These are phyloP conservation scores for Seriola quinqueradiata DNA, from an alignment of 2,113 vertebrate genomes.

Conservation along the genomic window DNA sequence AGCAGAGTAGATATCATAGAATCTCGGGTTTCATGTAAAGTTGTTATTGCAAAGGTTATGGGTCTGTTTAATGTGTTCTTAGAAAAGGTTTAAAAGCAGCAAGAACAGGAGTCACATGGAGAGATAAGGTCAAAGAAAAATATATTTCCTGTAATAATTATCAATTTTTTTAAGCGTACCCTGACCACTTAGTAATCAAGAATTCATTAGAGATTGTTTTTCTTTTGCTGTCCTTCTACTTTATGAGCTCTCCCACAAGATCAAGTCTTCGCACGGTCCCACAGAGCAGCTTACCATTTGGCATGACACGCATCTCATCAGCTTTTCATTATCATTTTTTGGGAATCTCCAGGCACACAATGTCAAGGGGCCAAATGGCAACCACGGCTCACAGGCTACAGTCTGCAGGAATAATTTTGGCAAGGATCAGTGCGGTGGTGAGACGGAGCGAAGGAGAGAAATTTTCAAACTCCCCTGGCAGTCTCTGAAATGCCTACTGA, in stretches of 20 bases:
- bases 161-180: background rate
- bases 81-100: conserved; percentile 13
- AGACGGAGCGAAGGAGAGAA: conserved; percentile 1
- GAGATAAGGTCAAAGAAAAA: conserved; percentile 12
- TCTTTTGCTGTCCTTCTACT: background rate
- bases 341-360: conserved; percentile 23
- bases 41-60: conserved; percentile 19
- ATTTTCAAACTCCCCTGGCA: conserved; percentile 21
- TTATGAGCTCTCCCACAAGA: conserved; percentile 11
- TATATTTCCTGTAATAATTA: conserved; percentile 1
- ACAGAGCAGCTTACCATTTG: conserved; percentile 13
- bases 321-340: conserved; percentile 38
- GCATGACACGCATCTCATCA: conserved; percentile 29
- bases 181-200: conserved; percentile 17
- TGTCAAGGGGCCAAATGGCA: conserved; percentile 29
- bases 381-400: conserved; percentile 6
- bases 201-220: conserved; percentile 25
- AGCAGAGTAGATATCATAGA: background rate
- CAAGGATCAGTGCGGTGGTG: background rate
- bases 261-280: background rate
- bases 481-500: conserved; percentile 12
- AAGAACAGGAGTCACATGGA: background rate
- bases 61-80: conserved; percentile 4
- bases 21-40: conserved; percentile 29
- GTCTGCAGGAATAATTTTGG: conserved; percentile 16